Base-by-base conservation (phyloP, 2,888 invertebrate species). In the Psococerastis gibbosa region DNA sequence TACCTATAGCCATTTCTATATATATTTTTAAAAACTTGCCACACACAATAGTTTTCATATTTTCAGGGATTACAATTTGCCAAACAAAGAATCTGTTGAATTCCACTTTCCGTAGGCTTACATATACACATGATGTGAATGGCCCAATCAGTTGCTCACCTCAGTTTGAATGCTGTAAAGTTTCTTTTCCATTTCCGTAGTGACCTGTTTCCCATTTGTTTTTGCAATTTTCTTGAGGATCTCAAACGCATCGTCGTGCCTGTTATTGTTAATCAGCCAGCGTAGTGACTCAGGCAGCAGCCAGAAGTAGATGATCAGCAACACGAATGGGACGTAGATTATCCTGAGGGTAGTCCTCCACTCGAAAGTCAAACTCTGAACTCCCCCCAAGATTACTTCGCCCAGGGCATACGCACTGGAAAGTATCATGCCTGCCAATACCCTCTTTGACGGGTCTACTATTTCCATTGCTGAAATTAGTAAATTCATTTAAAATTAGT, bases 231-330 rank as follows among this genome's bases (percentile, higher is more conserved):
- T 64, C 23, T 57, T 55, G 11, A 77, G 65, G 9, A 73, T 69
- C 22, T 58, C 55, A 44, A 65, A 65, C 0, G 75, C 75, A 52
- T 68, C 64, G 34, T 62, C 59, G 27, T 64, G 63, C 48, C 66
- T 60, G 32, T 67, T 62, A 33, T 70, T 68, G 0, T 72, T 70
- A 44, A 75, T 57, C 15, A 76, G 58, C 76, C 76, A 77, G 49
- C 76, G 60, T 1, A 75, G 70, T 0, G 74, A 76, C 57, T 77
- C 76, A 1, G 75, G 75, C 17, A 75, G 63, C 22, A 68, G 54
- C 63, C 69, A 69, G 48, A 15, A 53, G 54, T 31, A 43, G 33
- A 44, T 11, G 23, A 2, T 8, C 11, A 11, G 6, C 6, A 27
- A 11, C 6, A 27, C 8, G 11, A 27, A 27, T 23, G 11, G 23